Percentiles rank a stretch among this genome's conserved stretches.
Evolutionary conservation across 2,888 invertebrate species (phyloP).

Genomic region (Brachyopa scutellaris): DNA sequence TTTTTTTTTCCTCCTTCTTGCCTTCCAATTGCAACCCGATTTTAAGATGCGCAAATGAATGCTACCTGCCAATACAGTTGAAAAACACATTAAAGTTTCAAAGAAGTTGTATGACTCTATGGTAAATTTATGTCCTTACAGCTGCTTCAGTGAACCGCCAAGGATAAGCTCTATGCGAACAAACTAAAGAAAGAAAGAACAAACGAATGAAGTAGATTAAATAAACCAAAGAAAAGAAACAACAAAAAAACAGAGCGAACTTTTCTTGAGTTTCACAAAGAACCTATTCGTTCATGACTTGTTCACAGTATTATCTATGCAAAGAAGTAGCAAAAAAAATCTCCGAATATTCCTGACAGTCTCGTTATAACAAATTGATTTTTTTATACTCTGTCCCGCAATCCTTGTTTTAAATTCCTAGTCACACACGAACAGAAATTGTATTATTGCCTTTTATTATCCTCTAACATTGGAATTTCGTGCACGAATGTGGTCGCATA

Average conservation of each 20-base stretch:
- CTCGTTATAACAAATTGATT: conserved; percentile 67
- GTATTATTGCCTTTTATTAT: conserved; percentile 68
- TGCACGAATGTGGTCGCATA: conserved; percentile 58
- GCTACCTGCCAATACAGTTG: conserved; percentile 42
- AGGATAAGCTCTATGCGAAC: conserved; percentile 44
- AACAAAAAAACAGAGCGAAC: conserved; percentile 1
- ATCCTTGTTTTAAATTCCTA: conserved; percentile 66
- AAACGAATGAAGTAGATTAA: conserved; percentile 42
- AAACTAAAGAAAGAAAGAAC: conserved; percentile 15
- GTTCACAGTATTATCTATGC: conserved; percentile 45
- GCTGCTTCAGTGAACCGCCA: conserved; percentile 39
- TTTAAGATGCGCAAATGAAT: no score
- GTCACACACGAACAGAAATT: conserved; percentile 63
- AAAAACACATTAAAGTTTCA: conserved; percentile 38
- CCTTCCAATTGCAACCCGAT: no score
- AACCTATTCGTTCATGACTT: conserved; percentile 11
- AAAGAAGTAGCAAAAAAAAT: conserved; percentile 21
- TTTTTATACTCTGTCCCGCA: conserved; percentile 32
- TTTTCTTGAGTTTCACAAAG: conserved; percentile 31
- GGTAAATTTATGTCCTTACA: conserved; percentile 46
- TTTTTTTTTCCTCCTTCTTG: no score
- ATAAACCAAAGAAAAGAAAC: conserved; percentile 40
- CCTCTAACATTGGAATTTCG: conserved; percentile 28
- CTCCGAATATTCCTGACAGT: conserved; percentile 39
- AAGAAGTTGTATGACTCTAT: conserved; percentile 46